phyloP scores from a whole-genome alignment of 2,888 invertebrate species.

The Ligdia adustata region DNA sequence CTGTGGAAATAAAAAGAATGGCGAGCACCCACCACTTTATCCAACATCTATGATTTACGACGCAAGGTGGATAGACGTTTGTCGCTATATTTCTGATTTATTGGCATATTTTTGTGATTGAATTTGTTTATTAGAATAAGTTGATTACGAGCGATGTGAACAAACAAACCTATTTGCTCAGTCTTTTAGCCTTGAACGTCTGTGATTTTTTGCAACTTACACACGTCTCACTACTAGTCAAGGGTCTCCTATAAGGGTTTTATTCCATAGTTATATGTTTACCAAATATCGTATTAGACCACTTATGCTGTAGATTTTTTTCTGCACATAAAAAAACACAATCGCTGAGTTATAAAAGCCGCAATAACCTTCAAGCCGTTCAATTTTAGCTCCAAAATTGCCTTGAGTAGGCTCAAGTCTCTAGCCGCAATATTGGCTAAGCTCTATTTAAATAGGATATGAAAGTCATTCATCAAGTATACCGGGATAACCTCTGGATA shows the following conservation, averaged over 20 bases:
- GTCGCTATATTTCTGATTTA: slow-evolving; percentile 57
- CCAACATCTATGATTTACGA: slow-evolving; percentile 44
- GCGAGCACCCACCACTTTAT: slow-evolving; percentile 58
- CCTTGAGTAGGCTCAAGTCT: slow-evolving; percentile 21
- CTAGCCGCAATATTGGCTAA: slow-evolving; percentile 25
- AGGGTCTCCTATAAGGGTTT: too few relatives aligned
- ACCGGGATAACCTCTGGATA: slow-evolving; percentile 57
- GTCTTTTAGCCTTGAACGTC: too few relatives aligned
- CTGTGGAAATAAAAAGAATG: slow-evolving; percentile 66
- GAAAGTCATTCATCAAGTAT: slow-evolving; percentile 59
- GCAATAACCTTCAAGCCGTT: slow-evolving; percentile 8
- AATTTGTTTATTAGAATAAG: slow-evolving; percentile 23
- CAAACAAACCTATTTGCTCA: slow-evolving; percentile 7
- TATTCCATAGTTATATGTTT: too few relatives aligned
- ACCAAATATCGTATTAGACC: too few relatives aligned
- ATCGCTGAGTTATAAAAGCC: too few relatives aligned
- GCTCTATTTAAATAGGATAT: slow-evolving; percentile 42
- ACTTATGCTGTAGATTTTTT: too few relatives aligned
- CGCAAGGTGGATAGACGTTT: slow-evolving; percentile 60
- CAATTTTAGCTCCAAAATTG: slow-evolving; percentile 21
- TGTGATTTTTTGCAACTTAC: too few relatives aligned
- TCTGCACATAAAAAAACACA: too few relatives aligned
- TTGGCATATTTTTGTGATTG: slow-evolving; percentile 36
- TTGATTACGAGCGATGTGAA: slow-evolving; percentile 2
- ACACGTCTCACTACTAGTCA: too few relatives aligned